Conservation (phyloP, 2,113 vertebrate species). For the Sinosuthora webbiana region DNA sequence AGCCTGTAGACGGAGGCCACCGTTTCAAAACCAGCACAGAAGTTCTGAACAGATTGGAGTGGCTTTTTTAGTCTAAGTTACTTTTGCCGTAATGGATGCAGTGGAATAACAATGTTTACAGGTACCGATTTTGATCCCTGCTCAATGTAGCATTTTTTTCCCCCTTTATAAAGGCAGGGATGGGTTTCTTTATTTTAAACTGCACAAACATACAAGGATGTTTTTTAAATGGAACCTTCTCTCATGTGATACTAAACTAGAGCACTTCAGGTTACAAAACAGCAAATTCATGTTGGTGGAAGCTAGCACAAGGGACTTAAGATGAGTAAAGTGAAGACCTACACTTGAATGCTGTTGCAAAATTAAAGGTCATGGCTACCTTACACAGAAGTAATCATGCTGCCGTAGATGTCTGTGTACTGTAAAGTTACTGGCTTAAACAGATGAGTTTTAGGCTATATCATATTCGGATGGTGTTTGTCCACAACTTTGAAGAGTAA, state of each 20-base stretch:
- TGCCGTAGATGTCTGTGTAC: slow-evolving; percentile 68
- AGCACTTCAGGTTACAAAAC: slow-evolving; percentile 83
- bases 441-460: slow-evolving; percentile 27
- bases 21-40: slow-evolving; percentile 82
- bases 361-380: slow-evolving; percentile 71
- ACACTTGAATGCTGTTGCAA: slow-evolving; percentile 51
- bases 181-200: slow-evolving; percentile 78
- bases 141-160: slow-evolving; percentile 79
- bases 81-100: slow-evolving; percentile 75
- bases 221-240: slow-evolving; percentile 74
- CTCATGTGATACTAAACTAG: slow-evolving; percentile 75
- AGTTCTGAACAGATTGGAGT: slow-evolving; percentile 78
- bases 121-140: slow-evolving; percentile 82
- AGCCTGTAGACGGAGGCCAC: slow-evolving; percentile 77
- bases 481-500: slow-evolving; percentile 60
- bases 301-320: slow-evolving; percentile 73
- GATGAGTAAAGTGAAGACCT: slow-evolving; percentile 56
- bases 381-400: slow-evolving; percentile 56
- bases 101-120: slow-evolving; percentile 87
- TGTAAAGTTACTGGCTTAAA: slow-evolving; percentile 45
- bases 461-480: slow-evolving; percentile 47
- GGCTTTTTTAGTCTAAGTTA: slow-evolving; percentile 78
- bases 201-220: slow-evolving; percentile 78
- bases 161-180: slow-evolving; percentile 69
- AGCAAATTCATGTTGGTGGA: slow-evolving; percentile 73